Evolutionary conservation across 2,797 vertebrate species (phyloP).

Genomic region (Poeciliopsis infans): DNA sequence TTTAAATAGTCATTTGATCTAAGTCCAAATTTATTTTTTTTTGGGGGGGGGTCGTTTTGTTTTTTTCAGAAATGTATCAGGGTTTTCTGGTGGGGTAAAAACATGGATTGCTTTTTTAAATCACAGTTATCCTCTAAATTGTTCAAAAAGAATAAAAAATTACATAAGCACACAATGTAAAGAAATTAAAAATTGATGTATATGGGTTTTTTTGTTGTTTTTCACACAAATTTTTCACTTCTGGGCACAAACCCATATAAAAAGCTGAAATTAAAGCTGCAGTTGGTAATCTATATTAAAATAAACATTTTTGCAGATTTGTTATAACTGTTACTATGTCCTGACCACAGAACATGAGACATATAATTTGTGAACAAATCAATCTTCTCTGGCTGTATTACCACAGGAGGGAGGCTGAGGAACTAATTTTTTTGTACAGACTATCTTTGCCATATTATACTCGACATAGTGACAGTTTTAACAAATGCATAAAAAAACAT

Average conservation of each 20-base stretch:
- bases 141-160: not conserved
- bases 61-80: not conserved
- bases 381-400: too few relatives aligned
- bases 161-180: not conserved
- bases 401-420: too few relatives aligned
- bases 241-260: not conserved
- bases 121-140: not conserved
- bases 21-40: not conserved
- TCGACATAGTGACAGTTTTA: too few relatives aligned
- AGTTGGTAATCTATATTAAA: too few relatives aligned
- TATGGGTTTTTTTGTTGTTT: not conserved
- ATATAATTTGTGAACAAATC: too few relatives aligned
- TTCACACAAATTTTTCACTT: not conserved
- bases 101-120: not conserved
- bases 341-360: too few relatives aligned
- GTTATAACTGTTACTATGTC: too few relatives aligned
- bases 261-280: not conserved
- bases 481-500: too few relatives aligned
- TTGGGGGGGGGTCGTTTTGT: not conserved
- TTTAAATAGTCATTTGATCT: slow-evolving; percentile 24
- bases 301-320: too few relatives aligned
- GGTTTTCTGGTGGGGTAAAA: not conserved
- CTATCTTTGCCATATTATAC: too few relatives aligned
- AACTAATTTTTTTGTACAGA: too few relatives aligned
- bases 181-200: not conserved